These are phyloP conservation scores for Xylocopa sonorina DNA, from an alignment of 1,140 invertebrate species.

Conservation along the genomic window DNA sequence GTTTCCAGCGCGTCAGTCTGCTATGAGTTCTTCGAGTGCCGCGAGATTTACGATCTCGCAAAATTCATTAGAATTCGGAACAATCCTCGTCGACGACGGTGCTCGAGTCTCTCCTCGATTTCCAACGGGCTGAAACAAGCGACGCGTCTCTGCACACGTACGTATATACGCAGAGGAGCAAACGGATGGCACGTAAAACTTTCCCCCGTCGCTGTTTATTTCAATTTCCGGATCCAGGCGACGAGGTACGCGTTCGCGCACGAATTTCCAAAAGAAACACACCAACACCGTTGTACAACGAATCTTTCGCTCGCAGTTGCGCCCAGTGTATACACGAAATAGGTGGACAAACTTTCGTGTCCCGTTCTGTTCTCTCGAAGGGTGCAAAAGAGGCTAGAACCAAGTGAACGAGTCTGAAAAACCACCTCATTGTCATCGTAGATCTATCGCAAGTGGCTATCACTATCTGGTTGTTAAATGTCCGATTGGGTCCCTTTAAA, in stretches of 20 bases:
- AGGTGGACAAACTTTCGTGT: too few species aligned
- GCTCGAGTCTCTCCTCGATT: not conserved
- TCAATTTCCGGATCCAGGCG: not conserved
- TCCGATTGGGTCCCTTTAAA: too few species aligned
- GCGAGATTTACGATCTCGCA: not conserved
- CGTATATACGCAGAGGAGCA: too few species aligned
- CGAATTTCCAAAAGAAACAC: conserved; percentile 13
- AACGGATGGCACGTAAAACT: conserved; percentile 37
- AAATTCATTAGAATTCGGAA: conserved; percentile 39
- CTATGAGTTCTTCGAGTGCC: not conserved
- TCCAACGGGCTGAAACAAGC: not conserved
- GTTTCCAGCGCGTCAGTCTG: not conserved
- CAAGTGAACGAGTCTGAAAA: too few species aligned
- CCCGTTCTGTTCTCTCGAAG: too few species aligned
- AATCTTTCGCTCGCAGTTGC: too few species aligned
- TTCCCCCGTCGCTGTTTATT: conserved; percentile 19
- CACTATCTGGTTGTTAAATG: too few species aligned
- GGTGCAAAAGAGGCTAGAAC: too few species aligned
- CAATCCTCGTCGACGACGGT: not conserved
- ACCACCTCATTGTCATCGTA: too few species aligned
- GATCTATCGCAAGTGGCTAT: too few species aligned
- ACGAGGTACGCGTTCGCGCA: not conserved
- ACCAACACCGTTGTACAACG: too few species aligned
- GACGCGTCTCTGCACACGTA: conserved; percentile 25
- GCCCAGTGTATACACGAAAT: too few species aligned